Evolutionary conservation across 2,797 vertebrate species (phyloP).

Genomic region (Prionace glauca): DNA sequence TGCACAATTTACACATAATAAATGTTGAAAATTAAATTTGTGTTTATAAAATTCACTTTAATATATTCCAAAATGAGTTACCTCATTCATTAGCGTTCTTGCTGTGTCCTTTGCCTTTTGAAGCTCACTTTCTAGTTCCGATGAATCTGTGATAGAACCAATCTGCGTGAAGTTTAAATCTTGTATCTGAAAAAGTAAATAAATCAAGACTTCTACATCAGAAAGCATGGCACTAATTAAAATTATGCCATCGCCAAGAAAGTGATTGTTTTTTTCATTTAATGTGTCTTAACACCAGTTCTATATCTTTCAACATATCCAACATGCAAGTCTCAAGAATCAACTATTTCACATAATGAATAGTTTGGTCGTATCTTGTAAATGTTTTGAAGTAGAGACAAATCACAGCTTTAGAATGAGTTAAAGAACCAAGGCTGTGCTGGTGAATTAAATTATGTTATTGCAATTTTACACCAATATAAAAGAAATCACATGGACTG

Average conservation of each 20-base stretch:
- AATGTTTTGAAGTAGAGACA: neutral
- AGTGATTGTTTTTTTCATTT: neutral
- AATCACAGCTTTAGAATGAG: neutral
- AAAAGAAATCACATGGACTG: neutral
- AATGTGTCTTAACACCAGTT: neutral
- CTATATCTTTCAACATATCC: neutral
- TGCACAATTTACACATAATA: neutral
- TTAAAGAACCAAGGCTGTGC: neutral
- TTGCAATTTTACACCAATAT: neutral
- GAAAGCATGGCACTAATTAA: neutral
- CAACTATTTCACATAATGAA: neutral
- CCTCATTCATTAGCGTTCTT: neutral
- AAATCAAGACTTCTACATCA: neutral
- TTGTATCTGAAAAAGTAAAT: conserved; percentile 22
- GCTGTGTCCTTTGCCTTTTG: neutral
- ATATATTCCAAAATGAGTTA: neutral
- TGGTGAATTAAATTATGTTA: neutral
- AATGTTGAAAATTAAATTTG: neutral
- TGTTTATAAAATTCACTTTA: neutral
- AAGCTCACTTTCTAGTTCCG: neutral
- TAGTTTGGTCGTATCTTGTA: neutral
- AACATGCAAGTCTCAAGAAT: neutral
- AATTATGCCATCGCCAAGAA: neutral
- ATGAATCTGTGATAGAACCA: neutral
- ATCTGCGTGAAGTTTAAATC: conserved; percentile 1